Base-by-base conservation (phyloP, 92 coral and sea anemone genomes). In the Umimayanthus kanabou region DNA sequence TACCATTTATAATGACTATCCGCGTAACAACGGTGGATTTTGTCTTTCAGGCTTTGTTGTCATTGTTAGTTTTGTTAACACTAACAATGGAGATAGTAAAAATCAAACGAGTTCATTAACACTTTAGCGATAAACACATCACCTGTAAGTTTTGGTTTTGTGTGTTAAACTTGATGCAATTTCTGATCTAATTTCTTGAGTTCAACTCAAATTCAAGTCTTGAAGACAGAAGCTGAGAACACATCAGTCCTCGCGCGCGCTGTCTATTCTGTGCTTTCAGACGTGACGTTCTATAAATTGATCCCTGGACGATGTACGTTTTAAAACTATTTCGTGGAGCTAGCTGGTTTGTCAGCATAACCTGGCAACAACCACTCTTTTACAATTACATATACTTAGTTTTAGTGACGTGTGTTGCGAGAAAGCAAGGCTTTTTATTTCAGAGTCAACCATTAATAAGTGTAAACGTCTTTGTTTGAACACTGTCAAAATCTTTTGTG, bases 11-110 rank as follows among this genome's bases (percentile, higher is more conserved):
- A 47, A 42, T 42, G 45, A 4, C 40, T 14, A 30, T 23, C 9
- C 28, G 73, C 53, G 14, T 83, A 83, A 83, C 78, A 83, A 83
- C 78, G 15, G 37, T 45, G 87, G 87, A 69, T 71, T 83, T 45
- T 80, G 25, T 79, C 6, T 22, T 80, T 80, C 13, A 39, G 61
- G 29, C 67, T 25, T 55, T 80, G 84, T 80, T 49, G 30, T 26
- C 47, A 57, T 80, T 80, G 74, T 14, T 22, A 39, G 73, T 65
- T 57, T 43, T 57, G 66, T 80, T 29, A 80, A 18, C 13, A 43
- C 66, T 29, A 42, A 43, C 87, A 83, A 28, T 43, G 43, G n/a
- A 7, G 40, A 83, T 70, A 69, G 64, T 25, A 28, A 69, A 26
- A n/a, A 25, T 45, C 74, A 66, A 83, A 45, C 11, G 37, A 70